These are phyloP conservation scores for Pseudomugil gertrudae DNA, from an alignment of 2,797 vertebrate genomes.

Conservation along the genomic window DNA sequence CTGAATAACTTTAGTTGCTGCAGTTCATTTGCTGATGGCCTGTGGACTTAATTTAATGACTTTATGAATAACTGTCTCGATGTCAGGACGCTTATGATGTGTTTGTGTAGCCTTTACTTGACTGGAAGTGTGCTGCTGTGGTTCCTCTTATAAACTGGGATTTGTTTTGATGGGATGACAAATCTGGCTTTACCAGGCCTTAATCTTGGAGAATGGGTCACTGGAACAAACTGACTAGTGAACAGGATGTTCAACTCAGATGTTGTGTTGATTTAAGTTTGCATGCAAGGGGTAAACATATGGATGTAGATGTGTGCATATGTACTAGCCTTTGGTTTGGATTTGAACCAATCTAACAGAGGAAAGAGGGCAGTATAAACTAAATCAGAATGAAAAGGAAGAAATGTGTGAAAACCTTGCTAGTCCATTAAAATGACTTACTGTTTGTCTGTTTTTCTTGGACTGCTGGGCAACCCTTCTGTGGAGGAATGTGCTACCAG, in stretches of 20 bases:
- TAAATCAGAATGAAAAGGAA: no score
- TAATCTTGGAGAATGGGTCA: conserved; percentile 65
- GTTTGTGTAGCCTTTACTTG: not conserved
- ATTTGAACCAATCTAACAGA: not conserved
- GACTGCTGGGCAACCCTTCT: conserved; percentile 24
- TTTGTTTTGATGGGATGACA: conserved; percentile 53
- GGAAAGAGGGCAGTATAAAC: not conserved
- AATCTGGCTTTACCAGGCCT: conserved; percentile 58
- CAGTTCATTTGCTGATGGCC: conserved; percentile 12
- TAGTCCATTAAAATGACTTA: conserved; percentile 12
- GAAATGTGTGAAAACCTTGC: not conserved
- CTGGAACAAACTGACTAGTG: conserved; percentile 40
- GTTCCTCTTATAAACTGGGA: conserved; percentile 54
- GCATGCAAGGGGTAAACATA: conserved; percentile 1
- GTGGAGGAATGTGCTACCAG: conserved; percentile 48
- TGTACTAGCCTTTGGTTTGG: conserved; percentile 6
- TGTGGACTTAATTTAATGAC: not conserved
- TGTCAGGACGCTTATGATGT: not conserved
- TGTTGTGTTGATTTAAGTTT: conserved; percentile 28
- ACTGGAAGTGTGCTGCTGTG: conserved; percentile 11
- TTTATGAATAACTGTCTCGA: conserved; percentile 32
- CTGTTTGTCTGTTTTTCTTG: not conserved
- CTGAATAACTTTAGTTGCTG: not conserved
- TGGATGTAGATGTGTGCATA: not conserved
- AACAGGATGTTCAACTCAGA: conserved; percentile 17